Percentiles rank a stretch among this genome's conserved stretches.
Conservation (phyloP, 2,888 invertebrate species). For the Troides helena region DNA sequence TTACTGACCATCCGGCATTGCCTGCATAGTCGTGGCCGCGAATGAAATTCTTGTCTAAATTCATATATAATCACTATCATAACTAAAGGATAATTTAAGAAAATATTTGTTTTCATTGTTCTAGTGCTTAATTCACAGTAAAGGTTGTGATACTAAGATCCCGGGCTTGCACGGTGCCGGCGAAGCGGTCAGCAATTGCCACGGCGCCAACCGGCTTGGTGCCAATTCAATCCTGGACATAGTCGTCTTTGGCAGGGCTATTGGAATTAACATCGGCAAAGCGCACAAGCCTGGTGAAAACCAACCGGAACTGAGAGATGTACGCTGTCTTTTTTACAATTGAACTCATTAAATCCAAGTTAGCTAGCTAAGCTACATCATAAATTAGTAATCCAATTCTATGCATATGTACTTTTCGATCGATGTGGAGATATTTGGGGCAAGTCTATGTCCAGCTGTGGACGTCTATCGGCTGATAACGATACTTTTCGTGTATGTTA, state of each 20-base stretch:
- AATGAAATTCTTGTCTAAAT: no score
- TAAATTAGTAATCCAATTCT: no score
- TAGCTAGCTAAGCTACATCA: no score
- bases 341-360: background rate
- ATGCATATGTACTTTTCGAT: no score
- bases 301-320: slow-evolving; percentile 84
- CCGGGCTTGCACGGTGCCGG: slow-evolving; percentile 96
- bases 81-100: no score
- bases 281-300: slow-evolving; percentile 91
- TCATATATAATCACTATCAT: no score
- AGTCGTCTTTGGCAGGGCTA: slow-evolving; percentile 98
- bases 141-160: slow-evolving; percentile 84
- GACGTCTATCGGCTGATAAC: no score
- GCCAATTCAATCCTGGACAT: slow-evolving; percentile 98
- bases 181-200: slow-evolving; percentile 95
- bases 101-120: background rate
- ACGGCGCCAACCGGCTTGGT: slow-evolving; percentile 98
- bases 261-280: slow-evolving; percentile 90
- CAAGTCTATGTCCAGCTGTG: no score
- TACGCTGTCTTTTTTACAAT: slow-evolving; percentile 54
- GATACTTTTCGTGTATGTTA: no score
- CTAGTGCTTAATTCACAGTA: slow-evolving; percentile 78
- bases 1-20: no score
- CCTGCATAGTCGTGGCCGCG: no score
- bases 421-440: no score